Evolutionary conservation across 2,113 vertebrate species (phyloP), one percentile per base, ranked within the genome.

Genomic region (Sclerurus mexicanus): DNA sequence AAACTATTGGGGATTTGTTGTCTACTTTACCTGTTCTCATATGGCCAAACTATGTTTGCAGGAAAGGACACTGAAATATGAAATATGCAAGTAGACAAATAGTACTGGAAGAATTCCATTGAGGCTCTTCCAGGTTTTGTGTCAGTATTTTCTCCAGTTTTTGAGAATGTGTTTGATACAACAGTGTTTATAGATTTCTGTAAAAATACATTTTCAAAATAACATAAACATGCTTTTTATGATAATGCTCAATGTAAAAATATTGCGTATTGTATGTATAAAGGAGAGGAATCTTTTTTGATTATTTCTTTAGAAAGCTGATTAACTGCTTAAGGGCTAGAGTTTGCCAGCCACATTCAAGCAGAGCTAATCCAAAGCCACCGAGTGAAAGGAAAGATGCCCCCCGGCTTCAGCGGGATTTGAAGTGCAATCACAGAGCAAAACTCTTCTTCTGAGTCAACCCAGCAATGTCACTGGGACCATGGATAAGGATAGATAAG

Each of bases 81-180:
- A 98, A 98, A 98, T 98, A 98, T 98, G 98, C 97, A 98, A 98
- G 97, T 97, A 98, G 97, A 97, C 66, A 83, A 97, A 97, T 97
- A 97, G 93, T 94, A 96, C 95, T 97, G 97, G 96, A 97, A 97
- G 96, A 89, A 78, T 95, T 94, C 94, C 81, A 62, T 30, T 97
- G 92, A 94, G 76, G 63, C 58, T 97, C 96, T 97, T 98, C 95
- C 97, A 95, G 96, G 58, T 97, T 98, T 97, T 98, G 97, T 97
- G 97, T 97, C 39, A 50, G 97, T 98, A 96, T 90, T 97, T 97
- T 97, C 97, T 97, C 95, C 87, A 90, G 95, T 97, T 98, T 98
- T 98, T 98, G 97, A 98, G 94, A 96, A 97, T 96, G 98, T 98
- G 97, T 98, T 98, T 98, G 97, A 97, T 98, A 98, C 97, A 94